Conservation (phyloP, 2,797 vertebrate species). For the Coccyzus lansbergi region DNA sequence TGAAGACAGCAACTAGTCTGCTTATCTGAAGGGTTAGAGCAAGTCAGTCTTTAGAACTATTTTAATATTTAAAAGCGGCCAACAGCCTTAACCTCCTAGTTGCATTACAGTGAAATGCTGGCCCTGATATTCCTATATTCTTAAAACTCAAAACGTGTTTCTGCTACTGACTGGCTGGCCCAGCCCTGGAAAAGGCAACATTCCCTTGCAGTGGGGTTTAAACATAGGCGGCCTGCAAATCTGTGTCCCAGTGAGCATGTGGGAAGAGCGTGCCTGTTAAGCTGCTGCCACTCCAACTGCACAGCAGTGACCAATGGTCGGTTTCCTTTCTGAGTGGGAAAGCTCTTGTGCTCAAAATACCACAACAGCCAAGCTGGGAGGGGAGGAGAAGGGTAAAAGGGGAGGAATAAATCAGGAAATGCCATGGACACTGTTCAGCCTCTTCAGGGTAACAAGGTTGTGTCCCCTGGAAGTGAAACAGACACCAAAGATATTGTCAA, state of each 20-base stretch:
- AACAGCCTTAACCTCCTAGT: not conserved
- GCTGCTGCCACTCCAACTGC: not conserved
- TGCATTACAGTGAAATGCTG: not conserved
- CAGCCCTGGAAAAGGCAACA: not conserved
- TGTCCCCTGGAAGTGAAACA: not conserved
- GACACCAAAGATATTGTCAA: not conserved
- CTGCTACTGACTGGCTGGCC: not conserved
- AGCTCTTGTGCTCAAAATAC: not conserved
- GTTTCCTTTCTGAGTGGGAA: not conserved
- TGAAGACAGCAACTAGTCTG: not conserved
- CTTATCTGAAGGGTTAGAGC: not conserved
- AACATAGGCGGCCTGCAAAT: not conserved
- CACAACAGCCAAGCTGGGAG: not conserved
- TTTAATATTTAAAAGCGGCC: not conserved
- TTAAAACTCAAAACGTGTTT: not conserved
- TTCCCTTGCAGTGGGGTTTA: fast-evolving
- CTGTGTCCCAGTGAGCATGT: fast-evolving
- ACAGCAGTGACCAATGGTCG: not conserved
- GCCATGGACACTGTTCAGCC: not conserved
- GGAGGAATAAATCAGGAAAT: not conserved
- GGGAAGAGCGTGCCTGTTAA: fast-evolving
- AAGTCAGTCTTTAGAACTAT: not conserved
- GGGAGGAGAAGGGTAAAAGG: not conserved
- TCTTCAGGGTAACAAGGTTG: not conserved
- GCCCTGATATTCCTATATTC: not conserved